These are phyloP conservation scores for Astropecten irregularis DNA, from an alignment of 53 echinoderm and acorn worm genomes.

Conservation along the genomic window DNA sequence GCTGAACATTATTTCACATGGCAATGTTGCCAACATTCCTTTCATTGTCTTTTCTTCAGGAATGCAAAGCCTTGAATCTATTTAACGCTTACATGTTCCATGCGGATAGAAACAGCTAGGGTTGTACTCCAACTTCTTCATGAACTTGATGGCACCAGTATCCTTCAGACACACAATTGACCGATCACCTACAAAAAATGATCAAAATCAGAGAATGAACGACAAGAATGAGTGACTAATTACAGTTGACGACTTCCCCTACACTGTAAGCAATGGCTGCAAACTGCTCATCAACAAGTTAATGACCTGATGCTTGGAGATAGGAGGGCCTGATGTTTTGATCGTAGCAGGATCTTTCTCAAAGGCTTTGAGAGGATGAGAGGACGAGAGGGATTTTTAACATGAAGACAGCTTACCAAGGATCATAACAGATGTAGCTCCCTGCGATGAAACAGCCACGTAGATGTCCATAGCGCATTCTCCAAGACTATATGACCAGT, in stretches of 20 bases:
- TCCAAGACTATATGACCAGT: constrained; percentile 90
- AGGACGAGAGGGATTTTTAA: too few species aligned
- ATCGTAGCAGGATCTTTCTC: too few species aligned
- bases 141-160: constrained; percentile 86
- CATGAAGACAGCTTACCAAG: constrained; percentile 77
- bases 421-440: constrained; percentile 77
- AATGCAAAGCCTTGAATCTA: too few species aligned
- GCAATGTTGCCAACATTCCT: too few species aligned
- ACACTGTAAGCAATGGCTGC: not conserved
- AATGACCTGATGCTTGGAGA: too few species aligned
- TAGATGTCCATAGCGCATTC: constrained; percentile 78
- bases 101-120: constrained; percentile 89
- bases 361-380: too few species aligned
- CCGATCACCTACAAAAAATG: constrained; percentile 70
- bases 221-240: too few species aligned
- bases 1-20: too few species aligned
- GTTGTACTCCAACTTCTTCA: constrained; percentile 94
- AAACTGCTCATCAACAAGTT: too few species aligned
- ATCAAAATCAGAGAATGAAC: not conserved
- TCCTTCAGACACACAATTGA: constrained; percentile 90
- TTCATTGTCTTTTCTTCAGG: too few species aligned
- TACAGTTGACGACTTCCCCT: not conserved
- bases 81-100: constrained; percentile 92
- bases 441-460: constrained; percentile 65
- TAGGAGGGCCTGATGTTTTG: too few species aligned